These are phyloP conservation scores for Fulmarus glacialis DNA, from an alignment of 2,113 vertebrate species.

Conservation along the genomic window DNA sequence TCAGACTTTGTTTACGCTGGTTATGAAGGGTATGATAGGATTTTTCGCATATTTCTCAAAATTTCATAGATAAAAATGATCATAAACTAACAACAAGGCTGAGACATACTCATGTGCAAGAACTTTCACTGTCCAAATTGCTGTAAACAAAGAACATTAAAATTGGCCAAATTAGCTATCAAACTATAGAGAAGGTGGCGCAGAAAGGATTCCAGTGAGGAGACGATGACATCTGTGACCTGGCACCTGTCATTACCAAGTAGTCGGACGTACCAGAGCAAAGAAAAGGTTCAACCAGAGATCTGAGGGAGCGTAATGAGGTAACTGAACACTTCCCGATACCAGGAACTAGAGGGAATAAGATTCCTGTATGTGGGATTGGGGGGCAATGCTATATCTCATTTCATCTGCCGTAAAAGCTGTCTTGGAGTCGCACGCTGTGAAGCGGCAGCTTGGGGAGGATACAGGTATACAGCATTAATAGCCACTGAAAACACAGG, in stretches of 20 bases:
- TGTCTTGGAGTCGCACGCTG: fast-evolving
- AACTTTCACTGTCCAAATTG: neutral
- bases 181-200: neutral
- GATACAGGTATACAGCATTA: neutral
- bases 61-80: neutral
- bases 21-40: neutral
- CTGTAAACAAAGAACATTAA: neutral
- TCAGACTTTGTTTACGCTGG: neutral
- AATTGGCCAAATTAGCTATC: fast-evolving
- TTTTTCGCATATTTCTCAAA: neutral
- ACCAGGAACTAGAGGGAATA: neutral
- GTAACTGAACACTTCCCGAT: neutral
- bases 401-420: neutral
- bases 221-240: neutral
- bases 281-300: neutral
- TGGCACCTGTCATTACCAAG: no score
- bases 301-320: neutral
- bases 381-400: neutral
- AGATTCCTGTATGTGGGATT: neutral
- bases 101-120: neutral
- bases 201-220: neutral
- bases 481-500: neutral
- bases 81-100: neutral
- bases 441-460: neutral
- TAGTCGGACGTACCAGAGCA: neutral